phyloP scores from a whole-genome alignment of 1,140 invertebrate genomes.

The Pectinophora gossypiella region DNA sequence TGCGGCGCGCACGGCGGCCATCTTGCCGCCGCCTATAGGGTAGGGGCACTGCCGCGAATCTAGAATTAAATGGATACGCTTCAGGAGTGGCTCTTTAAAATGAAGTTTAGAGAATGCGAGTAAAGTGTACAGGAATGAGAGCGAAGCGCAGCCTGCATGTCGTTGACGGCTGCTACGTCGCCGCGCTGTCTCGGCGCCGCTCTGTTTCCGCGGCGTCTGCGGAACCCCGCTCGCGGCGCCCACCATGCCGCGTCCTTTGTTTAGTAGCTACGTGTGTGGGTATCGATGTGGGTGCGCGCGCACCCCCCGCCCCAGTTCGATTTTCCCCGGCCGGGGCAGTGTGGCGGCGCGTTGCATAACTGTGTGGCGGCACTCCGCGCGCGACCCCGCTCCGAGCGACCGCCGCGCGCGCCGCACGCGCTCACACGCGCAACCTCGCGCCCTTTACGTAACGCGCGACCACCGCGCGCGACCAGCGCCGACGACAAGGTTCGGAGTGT shows the following conservation, averaged over 20 bases:
- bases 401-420: constrained; percentile 62
- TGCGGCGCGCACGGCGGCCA: background rate
- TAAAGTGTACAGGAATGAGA: background rate
- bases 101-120: background rate
- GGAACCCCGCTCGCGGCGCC: background rate
- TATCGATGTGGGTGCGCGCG: constrained; percentile 64
- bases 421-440: constrained; percentile 54
- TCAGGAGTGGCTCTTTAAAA: background rate
- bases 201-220: background rate
- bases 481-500: constrained; percentile 47
- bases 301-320: constrained; percentile 56
- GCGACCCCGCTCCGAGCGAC: constrained; percentile 63
- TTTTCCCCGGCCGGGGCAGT: constrained; percentile 57
- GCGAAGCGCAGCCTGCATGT: background rate
- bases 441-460: constrained; percentile 68
- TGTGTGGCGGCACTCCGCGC: constrained; percentile 63
- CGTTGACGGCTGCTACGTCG: background rate
- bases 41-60: background rate
- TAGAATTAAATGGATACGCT: background rate
- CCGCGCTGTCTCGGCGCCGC: background rate
- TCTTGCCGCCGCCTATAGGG: background rate
- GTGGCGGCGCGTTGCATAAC: constrained; percentile 72
- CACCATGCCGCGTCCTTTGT: background rate
- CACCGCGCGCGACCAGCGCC: constrained; percentile 35
- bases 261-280: background rate